phyloP scores from a whole-genome alignment of 1,140 invertebrate genomes.

The Apis dorsata region DNA sequence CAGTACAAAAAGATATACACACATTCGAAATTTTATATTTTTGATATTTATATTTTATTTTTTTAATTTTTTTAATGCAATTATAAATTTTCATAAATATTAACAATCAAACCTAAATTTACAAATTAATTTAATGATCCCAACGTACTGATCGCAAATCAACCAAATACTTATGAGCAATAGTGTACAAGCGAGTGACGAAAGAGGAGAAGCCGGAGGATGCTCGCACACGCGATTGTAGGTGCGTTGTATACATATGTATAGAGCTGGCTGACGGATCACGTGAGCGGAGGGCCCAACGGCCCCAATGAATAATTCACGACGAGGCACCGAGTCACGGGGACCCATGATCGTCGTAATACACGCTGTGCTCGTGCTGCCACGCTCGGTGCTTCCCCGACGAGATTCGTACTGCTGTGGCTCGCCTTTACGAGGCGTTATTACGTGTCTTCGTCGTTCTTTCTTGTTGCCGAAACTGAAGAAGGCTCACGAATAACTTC shows the following conservation, averaged over 20 bases:
- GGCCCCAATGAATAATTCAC: conserved; percentile 76
- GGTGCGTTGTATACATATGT: conserved; percentile 64
- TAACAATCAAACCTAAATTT: not conserved
- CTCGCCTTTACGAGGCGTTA: conserved; percentile 50
- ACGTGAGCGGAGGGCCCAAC: conserved; percentile 73
- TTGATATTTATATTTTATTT: no score
- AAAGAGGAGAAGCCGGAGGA: conserved; percentile 17
- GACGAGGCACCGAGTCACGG: conserved; percentile 51
- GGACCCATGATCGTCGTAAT: conserved; percentile 50
- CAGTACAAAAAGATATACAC: no score
- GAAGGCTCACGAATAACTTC: conserved; percentile 1
- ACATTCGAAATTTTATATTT: no score
- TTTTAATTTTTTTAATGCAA: not conserved
- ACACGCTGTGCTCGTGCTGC: conserved; percentile 19
- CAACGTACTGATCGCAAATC: not conserved
- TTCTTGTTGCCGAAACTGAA: not conserved
- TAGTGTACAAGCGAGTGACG: conserved; percentile 12
- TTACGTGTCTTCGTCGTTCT: conserved; percentile 57
- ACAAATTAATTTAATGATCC: not conserved
- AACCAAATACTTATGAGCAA: not conserved
- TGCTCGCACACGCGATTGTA: conserved; percentile 21
- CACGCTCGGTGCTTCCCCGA: conserved; percentile 20
- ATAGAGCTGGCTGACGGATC: conserved; percentile 64
- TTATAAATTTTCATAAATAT: not conserved
- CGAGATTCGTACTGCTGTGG: conserved; percentile 34